These are phyloP conservation scores for Athrips mouffetella DNA, from an alignment of 2,888 invertebrate species.

Conservation along the genomic window DNA sequence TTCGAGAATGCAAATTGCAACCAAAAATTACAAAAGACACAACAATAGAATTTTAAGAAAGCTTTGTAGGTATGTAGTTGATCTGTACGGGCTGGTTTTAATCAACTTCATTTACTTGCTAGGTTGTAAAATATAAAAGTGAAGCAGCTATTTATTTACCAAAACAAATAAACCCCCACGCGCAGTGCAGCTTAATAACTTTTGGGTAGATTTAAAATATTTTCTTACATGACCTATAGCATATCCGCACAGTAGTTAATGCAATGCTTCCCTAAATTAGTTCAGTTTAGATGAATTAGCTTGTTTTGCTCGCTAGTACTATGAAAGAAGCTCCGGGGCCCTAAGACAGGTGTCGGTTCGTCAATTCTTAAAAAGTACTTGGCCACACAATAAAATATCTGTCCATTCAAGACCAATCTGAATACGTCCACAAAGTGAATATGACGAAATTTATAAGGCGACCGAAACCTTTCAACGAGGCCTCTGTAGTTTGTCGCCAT, in stretches of 20 bases:
- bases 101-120: too few relatives aligned
- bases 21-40: too few relatives aligned
- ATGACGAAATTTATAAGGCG: background rate
- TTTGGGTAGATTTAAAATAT: conserved; percentile 19
- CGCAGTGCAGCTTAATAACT: too few relatives aligned
- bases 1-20: too few relatives aligned
- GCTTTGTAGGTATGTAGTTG: too few relatives aligned
- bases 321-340: conserved; percentile 32
- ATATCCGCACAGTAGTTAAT: conserved; percentile 60
- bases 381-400: too few relatives aligned
- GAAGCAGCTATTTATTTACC: too few relatives aligned
- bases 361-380: background rate
- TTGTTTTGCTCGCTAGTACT: conserved; percentile 56
- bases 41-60: too few relatives aligned
- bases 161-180: too few relatives aligned
- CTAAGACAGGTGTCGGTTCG: conserved; percentile 7
- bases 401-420: too few relatives aligned
- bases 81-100: too few relatives aligned
- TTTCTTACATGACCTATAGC: conserved; percentile 32
- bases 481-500: conserved; percentile 40
- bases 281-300: conserved; percentile 48
- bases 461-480: conserved; percentile 1
- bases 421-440: background rate
- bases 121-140: too few relatives aligned
- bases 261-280: conserved; percentile 60